Conservation (phyloP, 2,888 invertebrate genomes). For the Mythimna loreyi region DNA sequence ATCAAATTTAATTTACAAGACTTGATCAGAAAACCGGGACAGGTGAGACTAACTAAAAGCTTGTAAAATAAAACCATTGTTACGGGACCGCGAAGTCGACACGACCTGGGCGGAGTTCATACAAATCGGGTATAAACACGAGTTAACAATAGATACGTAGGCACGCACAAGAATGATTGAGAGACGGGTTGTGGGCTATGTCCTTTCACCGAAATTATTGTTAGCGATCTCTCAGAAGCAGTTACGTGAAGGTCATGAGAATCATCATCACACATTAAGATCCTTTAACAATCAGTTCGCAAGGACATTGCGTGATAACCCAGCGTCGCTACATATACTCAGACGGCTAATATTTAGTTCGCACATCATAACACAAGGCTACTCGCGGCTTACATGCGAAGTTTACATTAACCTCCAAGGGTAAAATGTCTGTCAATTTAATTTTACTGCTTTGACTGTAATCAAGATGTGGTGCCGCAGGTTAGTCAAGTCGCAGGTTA, state of each 20-base stretch:
- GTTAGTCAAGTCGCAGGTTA: conserved; percentile 14
- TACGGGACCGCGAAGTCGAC: no score
- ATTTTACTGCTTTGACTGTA: conserved; percentile 50
- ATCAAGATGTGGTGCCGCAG: conserved; percentile 43
- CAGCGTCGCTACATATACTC: conserved; percentile 67
- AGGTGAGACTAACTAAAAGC: no score
- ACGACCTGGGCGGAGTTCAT: no score
- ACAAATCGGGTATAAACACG: no score
- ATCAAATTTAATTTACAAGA: no score
- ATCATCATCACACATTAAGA: neutral
- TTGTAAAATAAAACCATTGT: no score
- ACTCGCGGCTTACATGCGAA: conserved; percentile 68
- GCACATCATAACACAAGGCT: conserved; percentile 73
- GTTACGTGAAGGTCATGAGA: neutral
- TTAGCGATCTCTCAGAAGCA: no score
- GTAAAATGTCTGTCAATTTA: conserved; percentile 47
- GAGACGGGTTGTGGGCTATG: no score
- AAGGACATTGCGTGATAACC: conserved; percentile 78
- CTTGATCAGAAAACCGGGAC: no score
- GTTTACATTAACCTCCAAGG: conserved; percentile 63
- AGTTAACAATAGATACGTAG: no score
- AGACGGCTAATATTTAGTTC: conserved; percentile 72
- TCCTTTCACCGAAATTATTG: no score
- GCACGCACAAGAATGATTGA: no score
- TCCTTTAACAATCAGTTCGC: conserved; percentile 42